Evolutionary conservation across 2,888 invertebrate genomes (phyloP), one percentile per base, ranked within the genome.

Genomic region (Pyrrhia umbra): DNA sequence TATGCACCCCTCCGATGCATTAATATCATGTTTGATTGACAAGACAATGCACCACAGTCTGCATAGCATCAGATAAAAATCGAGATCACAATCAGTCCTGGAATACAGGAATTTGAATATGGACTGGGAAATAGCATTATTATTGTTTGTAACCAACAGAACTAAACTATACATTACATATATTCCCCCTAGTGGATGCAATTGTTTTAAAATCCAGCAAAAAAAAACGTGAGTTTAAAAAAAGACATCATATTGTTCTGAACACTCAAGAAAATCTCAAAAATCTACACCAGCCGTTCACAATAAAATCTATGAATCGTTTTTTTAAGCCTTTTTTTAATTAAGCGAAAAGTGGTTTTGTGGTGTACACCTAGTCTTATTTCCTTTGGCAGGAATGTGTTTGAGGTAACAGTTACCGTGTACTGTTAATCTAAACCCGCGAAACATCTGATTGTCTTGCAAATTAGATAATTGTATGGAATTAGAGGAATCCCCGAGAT

Each of bases 391-490:
- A 37, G 52, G 1, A 46, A 51, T 20, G 34, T 49, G 27, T 18
- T 45, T 9, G 6, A 47, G 46, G n/a, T 52, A 60, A 63, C 63
- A 49, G 50, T 70, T 60, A n/a, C 5, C 15, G 40, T 45, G 46
- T 76, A 78, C 77, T 56, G 64, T 70, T 70, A 75, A 63, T 63
- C 49, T 18, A 15, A 64, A 57, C 39, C 46, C 15, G 63, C 54
- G 62, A 77, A 78, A 78, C 75, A 77, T 80, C 69, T 75, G 77
- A 84, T 83, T 82, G 73, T 81, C 67, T 78, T 72, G 77, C 79
- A 84, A 89, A 90, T 88, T 85, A 82, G 79, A 86, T 88, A 87
- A 89, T 88, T 85, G 81, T 66, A 63, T 63, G 58, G 72, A 75
- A 80, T 82, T 76, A 72, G 56, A 78, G 50, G 59, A 47, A 71